phyloP scores from a whole-genome alignment of 2,797 vertebrate genomes.

The Chiloscyllium punctatum region DNA sequence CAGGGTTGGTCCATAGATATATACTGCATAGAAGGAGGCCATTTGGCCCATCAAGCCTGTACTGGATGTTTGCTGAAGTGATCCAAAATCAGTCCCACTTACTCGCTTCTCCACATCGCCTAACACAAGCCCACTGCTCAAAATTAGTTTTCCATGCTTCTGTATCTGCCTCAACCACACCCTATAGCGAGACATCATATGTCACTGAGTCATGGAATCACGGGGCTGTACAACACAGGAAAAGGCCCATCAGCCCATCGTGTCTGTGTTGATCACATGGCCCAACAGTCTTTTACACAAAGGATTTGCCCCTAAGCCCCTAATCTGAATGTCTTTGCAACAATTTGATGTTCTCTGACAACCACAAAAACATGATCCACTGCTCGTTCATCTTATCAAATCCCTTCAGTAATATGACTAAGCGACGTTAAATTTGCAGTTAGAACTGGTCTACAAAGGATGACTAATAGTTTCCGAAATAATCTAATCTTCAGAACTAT shows the following conservation, averaged over 20 bases:
- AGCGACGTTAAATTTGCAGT: not conserved
- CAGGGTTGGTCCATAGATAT: not conserved
- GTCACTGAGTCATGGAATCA: too few species aligned
- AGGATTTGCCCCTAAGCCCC: not conserved
- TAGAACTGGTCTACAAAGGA: not conserved
- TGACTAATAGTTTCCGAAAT: not conserved
- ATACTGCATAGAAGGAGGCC: not conserved
- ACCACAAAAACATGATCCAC: not conserved
- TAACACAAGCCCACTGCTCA: not conserved
- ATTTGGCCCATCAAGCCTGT: not conserved
- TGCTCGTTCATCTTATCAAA: not conserved
- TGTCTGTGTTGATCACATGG: too few species aligned
- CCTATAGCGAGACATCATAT: too few species aligned
- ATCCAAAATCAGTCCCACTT: not conserved
- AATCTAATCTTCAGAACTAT: not conserved
- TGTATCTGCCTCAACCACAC: not conserved
- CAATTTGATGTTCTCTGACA: not conserved
- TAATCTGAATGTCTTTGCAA: not conserved
- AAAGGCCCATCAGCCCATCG: too few species aligned
- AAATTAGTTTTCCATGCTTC: not conserved
- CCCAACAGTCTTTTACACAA: not conserved
- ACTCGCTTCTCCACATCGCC: not conserved
- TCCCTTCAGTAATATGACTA: not conserved
- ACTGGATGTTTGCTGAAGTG: not conserved
- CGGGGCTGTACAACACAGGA: too few species aligned